Evolutionary conservation across 2,797 vertebrate species (phyloP), one percentile per base, ranked within the genome.

Genomic region (Oreortyx pictus): DNA sequence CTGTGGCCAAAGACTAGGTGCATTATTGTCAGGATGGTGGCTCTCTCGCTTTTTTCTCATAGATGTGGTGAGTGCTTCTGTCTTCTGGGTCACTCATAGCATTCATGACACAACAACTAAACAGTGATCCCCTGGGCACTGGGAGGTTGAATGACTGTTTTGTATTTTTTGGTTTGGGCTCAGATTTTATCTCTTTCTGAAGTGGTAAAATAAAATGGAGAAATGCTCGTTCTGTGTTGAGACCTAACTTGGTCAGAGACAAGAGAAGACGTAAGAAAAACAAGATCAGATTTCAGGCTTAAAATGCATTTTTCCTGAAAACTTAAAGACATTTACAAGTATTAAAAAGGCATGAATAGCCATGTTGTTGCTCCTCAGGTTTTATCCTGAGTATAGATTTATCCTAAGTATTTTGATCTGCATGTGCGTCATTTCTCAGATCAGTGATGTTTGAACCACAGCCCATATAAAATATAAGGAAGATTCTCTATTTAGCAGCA

Each of bases 301-400:
- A 66, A 80, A 77, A 52, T 31, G 5, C 2, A 23, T 23, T 24
- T 74, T 77, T 83, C 33, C 52, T 67, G 57, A 31, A 17, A 46
- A 39, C 18, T 59, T 24, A 27, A 39, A 80, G 18, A 1, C 60
- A n/a, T 57, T 70, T 44, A 75, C 4, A 71, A 59, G 3, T 47
- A 57, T 27, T 46, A 52, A 62, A 71, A 23, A 1, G 6, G 3
- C 29, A 44, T 37, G 62, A 66, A 41, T 43, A 44, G 1, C 18
- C 1, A 2, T 6, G 3, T 4, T 41, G 27, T 62, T 68, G 2
- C 11, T 73, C 5, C 41, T 73, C 19, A n/a, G 29, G 6, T 9
- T 39, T 88, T 72, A 52, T 24, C 13, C 8, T 65, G 13, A 22
- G 9, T 16, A 31, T 11, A 49, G 15, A 49, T 75, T 79, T 56